Base-by-base conservation (phyloP, 2,113 vertebrate genomes). In the Xiphophorus hellerii region DNA sequence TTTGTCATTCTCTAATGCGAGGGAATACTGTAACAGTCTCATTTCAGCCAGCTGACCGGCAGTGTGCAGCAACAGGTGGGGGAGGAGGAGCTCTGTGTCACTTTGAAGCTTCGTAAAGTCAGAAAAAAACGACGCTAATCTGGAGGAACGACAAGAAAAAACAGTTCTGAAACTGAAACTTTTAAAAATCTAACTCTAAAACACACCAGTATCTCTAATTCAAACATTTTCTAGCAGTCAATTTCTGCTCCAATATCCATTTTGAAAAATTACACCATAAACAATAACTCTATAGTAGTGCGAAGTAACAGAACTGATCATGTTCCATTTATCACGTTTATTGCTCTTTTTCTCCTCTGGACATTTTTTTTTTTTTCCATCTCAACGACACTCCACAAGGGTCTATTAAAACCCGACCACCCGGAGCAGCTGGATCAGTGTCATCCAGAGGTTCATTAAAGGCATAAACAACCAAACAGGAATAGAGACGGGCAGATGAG, bases 381-480 rank as follows among this genome's bases (percentile, higher is more conserved):
- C 1, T 15, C 62, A 29, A n/a, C 25, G 20, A 22, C 17, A 39
- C 39, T 67, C 17, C 51, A 3, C 78, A 28, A 48, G 48, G 13
- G 22, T 20, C 27, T 60, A 44, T 69, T 80, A 60, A 80, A 11
- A 22, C 8, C 29, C 33, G 20, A 69, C 27, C 25, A 33, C 35
- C 39, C 33, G 60, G 62, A 31, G 48, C 27, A 88, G 54, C 73
- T 73, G 67, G 25, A 77, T 42, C 29, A 30, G 31, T 60, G 33
- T 67, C 54, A 61, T 14, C 65, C 65, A 74, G 37, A 76, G 35
- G 73, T 74, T 81, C 25, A 81, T 76, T 60, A 66, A 61, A 78
- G 61, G 66, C 73, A 69, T 62, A 71, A 84, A 83, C 74, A 80
- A 39, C 80, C 22, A 80, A 31, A 76, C 39, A n/a, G 68, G 64